Percentiles rank a stretch among this genome's conserved stretches.
These are phyloP conservation scores for Pipa parva DNA, from an alignment of 2,113 vertebrate species.

Conservation along the genomic window DNA sequence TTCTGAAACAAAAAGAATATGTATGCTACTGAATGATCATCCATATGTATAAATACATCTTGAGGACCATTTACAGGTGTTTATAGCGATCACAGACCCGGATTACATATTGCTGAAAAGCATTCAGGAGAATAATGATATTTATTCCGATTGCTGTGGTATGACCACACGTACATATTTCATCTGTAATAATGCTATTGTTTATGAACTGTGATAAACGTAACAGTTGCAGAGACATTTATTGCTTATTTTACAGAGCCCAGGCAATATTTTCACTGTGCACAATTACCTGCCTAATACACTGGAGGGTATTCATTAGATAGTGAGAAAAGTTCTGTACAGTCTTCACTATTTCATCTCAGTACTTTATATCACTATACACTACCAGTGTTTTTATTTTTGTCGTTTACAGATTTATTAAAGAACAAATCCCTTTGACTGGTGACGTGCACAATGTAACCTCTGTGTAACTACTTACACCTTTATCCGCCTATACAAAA, in stretches of 20 bases:
- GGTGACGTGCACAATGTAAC: too few species aligned
- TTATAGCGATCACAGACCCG: constrained; percentile 1
- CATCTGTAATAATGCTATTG: constrained; percentile 19
- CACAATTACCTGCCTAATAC: too few species aligned
- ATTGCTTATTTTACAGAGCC: constrained; percentile 1
- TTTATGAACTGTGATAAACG: constrained; percentile 8
- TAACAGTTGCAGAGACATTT: neutral
- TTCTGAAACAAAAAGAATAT: constrained; percentile 11
- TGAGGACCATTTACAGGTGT: constrained; percentile 18
- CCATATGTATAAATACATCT: constrained; percentile 20
- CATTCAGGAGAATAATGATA: constrained; percentile 22
- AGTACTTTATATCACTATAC: too few species aligned
- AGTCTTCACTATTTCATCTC: too few species aligned
- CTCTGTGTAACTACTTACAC: too few species aligned
- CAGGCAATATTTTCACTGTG: neutral
- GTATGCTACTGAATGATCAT: constrained; percentile 6
- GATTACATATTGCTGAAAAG: constrained; percentile 6
- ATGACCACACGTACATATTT: constrained; percentile 32
- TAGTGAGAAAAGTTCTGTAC: too few species aligned
- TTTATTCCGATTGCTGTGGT: constrained; percentile 7
- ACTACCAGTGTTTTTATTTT: too few species aligned
- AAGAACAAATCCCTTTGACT: too few species aligned
- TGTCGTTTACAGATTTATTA: too few species aligned
- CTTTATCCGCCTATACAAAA: too few species aligned
- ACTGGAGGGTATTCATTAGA: too few species aligned